A percentile compares a stretch with the other conserved stretches of the same genome.
Conservation (phyloP, 2,113 vertebrate genomes). For the Nymphicus hollandicus region DNA sequence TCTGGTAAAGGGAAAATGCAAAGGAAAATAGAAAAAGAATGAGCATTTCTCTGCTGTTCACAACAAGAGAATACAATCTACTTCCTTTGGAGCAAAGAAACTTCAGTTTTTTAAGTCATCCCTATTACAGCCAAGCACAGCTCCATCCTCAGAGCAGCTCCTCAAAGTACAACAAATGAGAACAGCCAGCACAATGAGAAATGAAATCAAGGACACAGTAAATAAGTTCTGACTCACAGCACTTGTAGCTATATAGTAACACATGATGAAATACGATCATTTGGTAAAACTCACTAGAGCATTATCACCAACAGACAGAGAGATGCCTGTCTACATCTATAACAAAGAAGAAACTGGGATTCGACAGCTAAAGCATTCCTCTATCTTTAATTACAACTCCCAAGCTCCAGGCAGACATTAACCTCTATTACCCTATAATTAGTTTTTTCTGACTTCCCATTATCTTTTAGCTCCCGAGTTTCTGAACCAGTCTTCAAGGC, state of each 20-base stretch:
- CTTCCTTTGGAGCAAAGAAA: neutral
- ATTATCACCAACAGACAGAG: neutral
- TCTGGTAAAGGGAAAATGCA: neutral
- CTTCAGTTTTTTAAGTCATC: neutral
- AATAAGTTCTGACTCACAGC: neutral
- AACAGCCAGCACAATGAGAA: neutral
- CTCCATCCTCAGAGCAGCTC: neutral
- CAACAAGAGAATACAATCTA: neutral
- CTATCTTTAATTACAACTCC: constrained; percentile 21
- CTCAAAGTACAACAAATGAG: neutral
- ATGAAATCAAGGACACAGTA: neutral
- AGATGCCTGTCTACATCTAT: neutral
- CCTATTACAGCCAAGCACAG: neutral
- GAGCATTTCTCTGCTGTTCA: neutral
- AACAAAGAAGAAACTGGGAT: neutral
- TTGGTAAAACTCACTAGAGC: neutral
- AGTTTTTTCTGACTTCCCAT: neutral
- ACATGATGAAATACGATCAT: neutral
- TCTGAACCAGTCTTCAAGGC: constrained; percentile 4
- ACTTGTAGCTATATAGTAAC: neutral
- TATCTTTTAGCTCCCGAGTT: constrained; percentile 1
- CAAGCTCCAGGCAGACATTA: constrained; percentile 34
- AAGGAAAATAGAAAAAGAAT: neutral
- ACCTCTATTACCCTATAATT: constrained; percentile 23
- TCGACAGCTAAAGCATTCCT: neutral